Evolutionary conservation across 2,113 vertebrate species (phyloP).

Genomic region (Myotis brandtii): DNA sequence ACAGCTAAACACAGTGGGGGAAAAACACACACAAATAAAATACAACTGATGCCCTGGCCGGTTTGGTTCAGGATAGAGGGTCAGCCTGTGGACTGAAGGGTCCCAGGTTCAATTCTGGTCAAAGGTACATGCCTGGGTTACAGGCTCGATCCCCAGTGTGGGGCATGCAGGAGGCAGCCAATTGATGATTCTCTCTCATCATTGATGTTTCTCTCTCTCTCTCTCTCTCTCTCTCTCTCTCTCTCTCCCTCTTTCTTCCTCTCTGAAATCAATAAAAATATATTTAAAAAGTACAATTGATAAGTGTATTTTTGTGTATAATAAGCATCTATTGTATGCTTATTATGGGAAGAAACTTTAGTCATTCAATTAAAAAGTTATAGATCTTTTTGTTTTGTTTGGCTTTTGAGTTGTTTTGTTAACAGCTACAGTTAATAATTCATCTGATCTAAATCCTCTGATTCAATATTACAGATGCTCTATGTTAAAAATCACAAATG

Average conservation of each 20-base stretch:
- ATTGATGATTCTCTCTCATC: too few species aligned
- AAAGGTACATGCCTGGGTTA: too few species aligned
- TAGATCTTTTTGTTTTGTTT: slow-evolving; percentile 12
- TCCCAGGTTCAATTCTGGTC: too few species aligned
- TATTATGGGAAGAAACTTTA: neutral
- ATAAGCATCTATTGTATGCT: neutral
- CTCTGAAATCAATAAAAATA: too few species aligned
- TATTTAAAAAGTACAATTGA: neutral
- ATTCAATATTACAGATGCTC: neutral
- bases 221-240: too few species aligned
- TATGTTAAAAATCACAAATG: slow-evolving; percentile 2
- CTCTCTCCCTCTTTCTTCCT: too few species aligned
- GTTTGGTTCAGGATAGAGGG: too few species aligned
- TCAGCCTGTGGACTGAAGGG: too few species aligned
- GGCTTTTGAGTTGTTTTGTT: slow-evolving; percentile 20
- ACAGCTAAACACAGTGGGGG: neutral
- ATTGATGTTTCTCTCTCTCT: too few species aligned
- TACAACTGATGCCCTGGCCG: too few species aligned
- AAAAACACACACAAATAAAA: neutral
- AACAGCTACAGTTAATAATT: neutral
- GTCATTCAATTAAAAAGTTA: neutral
- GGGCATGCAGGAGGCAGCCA: too few species aligned
- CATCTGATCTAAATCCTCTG: neutral
- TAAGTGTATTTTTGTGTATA: neutral
- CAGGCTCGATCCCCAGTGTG: too few species aligned